A percentile compares a stretch with the other conserved stretches of the same genome.
These are phyloP conservation scores for Ectropis crepuscularia DNA, from an alignment of 2,888 invertebrate species.

Conservation along the genomic window DNA sequence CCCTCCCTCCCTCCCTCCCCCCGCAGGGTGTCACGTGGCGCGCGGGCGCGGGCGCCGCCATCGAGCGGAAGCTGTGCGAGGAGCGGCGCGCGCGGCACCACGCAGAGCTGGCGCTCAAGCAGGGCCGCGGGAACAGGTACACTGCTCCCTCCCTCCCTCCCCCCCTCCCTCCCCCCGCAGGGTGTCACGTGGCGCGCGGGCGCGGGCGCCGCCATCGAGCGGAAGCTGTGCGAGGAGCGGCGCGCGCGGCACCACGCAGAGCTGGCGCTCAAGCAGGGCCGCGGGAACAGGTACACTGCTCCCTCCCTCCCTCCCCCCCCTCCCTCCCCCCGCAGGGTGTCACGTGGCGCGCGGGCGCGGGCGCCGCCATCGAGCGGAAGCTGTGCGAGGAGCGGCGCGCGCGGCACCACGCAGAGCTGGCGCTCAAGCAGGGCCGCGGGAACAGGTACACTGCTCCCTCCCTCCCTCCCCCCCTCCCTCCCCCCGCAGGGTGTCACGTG, in stretches of 20 bases:
- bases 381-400: slow-evolving; percentile 94
- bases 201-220: slow-evolving; percentile 91
- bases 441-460: slow-evolving; percentile 11
- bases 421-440: slow-evolving; percentile 69
- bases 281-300: slow-evolving; percentile 34
- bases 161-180: too few relatives aligned
- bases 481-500: slow-evolving; percentile 82
- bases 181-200: slow-evolving; percentile 79
- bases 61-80: slow-evolving; percentile 94
- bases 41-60: slow-evolving; percentile 85
- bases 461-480: not conserved
- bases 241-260: slow-evolving; percentile 90
- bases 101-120: slow-evolving; percentile 88
- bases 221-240: slow-evolving; percentile 93
- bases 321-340: slow-evolving; percentile 48
- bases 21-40: slow-evolving; percentile 84
- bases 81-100: slow-evolving; percentile 92
- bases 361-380: slow-evolving; percentile 91
- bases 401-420: slow-evolving; percentile 89
- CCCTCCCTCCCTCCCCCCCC: not conserved
- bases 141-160: not conserved
- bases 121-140: slow-evolving; percentile 37
- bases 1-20: too few relatives aligned
- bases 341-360: slow-evolving; percentile 85
- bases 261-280: slow-evolving; percentile 82